Evolutionary conservation across 2,113 vertebrate species (phyloP).

Genomic region (Puma concolor): DNA sequence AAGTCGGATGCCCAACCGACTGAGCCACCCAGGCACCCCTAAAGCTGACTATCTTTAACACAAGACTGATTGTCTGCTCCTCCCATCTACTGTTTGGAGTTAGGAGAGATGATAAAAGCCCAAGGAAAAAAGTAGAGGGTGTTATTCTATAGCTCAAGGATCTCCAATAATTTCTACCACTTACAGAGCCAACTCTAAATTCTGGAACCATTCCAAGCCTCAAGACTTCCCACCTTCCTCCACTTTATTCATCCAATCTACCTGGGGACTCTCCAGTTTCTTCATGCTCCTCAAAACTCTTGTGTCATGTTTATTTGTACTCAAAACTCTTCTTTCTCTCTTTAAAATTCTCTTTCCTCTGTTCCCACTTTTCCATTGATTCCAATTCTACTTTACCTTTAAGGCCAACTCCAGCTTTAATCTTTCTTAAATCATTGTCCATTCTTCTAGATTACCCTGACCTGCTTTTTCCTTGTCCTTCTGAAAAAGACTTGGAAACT

Average conservation of each 20-base stretch:
- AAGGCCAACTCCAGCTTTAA: background rate
- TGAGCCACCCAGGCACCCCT: too few species aligned
- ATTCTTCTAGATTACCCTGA: background rate
- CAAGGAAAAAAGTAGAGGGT: background rate
- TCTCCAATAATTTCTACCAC: background rate
- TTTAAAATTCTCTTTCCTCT: background rate
- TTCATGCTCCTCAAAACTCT: background rate
- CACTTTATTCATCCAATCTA: background rate
- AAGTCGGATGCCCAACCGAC: too few species aligned
- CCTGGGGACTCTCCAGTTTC: background rate
- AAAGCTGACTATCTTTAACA: background rate
- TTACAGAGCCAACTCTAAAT: background rate
- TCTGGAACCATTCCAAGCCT: background rate
- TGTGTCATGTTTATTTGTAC: background rate
- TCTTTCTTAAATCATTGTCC: background rate
- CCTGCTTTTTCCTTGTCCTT: background rate
- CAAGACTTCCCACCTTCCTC: background rate
- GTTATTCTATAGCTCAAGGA: background rate
- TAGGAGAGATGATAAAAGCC: background rate
- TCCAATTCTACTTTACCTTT: background rate
- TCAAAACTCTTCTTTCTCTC: background rate
- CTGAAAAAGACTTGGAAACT: background rate
- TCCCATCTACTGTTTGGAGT: background rate
- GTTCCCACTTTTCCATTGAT: background rate
- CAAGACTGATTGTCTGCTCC: background rate